Base-by-base conservation (phyloP, 1,140 invertebrate species). In the Bemisia tabaci region DNA sequence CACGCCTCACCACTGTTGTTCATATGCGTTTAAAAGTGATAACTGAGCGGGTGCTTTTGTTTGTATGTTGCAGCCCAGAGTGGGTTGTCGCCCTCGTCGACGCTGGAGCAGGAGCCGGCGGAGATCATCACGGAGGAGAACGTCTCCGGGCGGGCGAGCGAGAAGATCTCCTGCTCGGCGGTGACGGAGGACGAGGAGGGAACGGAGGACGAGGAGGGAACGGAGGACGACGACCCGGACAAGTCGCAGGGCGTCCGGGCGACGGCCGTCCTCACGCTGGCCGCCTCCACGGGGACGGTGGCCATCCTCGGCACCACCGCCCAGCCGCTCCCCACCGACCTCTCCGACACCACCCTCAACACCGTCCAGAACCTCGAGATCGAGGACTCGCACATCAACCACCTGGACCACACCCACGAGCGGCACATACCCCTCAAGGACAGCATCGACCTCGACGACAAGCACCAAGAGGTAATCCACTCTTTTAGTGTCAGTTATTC, bases 251-350 rank as follows among this genome's bases (percentile, higher is more conserved):
- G 63, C 5, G 65, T 67, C 2, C 71, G 73, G 67, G 72, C 73
- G 0, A 74, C 72, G 0, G 71, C 72, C 0, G 69, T 72, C 11
- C 59, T 70, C 11, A 70, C 69, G 2, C 59, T 74, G 12, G 73
- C 71, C 0, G 71, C 73, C 0, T 68, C 68, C 22, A 72, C 72
- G 11, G 70, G 72, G 0, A 71, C 72, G 1, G 73, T 74, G 22
- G 72, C 73, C 11, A 74, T 73, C 27, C 48, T 73, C 22, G 70
- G 70, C 1, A 73, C 71, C 1, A 74, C 72, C 2, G 73, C 73
- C 27, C 33, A 48, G 17, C 33, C 5, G 33, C 5, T 48, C 33
- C 33, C 33, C 5, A 9, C 33, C 5, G 33, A 48, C 33, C 5
- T 48, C 33, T 48, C 33, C 5, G 33, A 48, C 5, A 48, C 33